A percentile compares a stretch with the other conserved stretches of the same genome.
Conservation (phyloP, 23 tunicate genomes). For the Halocynthia roretzi region DNA sequence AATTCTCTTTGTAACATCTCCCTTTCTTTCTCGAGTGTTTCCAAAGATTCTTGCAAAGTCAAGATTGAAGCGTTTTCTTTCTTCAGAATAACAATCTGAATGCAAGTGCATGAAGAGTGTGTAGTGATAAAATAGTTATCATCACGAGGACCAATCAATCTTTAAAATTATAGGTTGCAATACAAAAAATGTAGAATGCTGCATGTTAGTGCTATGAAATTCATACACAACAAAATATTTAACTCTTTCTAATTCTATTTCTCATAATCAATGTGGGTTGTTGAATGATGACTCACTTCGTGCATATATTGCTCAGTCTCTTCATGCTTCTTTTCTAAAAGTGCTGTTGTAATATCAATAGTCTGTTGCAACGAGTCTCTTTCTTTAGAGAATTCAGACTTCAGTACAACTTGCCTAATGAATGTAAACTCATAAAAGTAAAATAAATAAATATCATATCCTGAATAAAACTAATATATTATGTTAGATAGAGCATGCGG, state of each 20-base stretch:
- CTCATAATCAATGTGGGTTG: no score
- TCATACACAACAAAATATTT: no score
- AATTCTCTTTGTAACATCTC: neutral
- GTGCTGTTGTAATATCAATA: conserved; percentile 63
- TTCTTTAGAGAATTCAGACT: conserved; percentile 63
- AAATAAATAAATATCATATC: no score
- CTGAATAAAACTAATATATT: no score
- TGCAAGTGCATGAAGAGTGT: neutral
- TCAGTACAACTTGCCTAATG: conserved; percentile 55
- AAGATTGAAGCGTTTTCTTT: neutral
- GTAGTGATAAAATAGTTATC: no score
- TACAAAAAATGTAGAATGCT: no score
- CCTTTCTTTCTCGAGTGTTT: conserved; percentile 9
- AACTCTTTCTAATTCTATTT: no score
- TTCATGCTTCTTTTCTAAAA: conserved; percentile 48
- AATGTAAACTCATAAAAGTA: no score
- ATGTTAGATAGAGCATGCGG: no score
- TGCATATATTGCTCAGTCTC: conserved; percentile 36
- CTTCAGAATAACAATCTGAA: conserved; percentile 10
- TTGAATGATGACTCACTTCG: conserved; percentile 6
- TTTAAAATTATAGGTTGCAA: no score
- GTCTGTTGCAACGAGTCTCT: conserved; percentile 68
- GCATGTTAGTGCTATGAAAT: no score
- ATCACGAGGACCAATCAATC: no score
- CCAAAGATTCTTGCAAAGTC: conserved; percentile 20